Percentiles rank a stretch among this genome's conserved stretches.
These are phyloP conservation scores for Cepaea hortensis DNA, from an alignment of 2,888 invertebrate genomes.

Conservation along the genomic window DNA sequence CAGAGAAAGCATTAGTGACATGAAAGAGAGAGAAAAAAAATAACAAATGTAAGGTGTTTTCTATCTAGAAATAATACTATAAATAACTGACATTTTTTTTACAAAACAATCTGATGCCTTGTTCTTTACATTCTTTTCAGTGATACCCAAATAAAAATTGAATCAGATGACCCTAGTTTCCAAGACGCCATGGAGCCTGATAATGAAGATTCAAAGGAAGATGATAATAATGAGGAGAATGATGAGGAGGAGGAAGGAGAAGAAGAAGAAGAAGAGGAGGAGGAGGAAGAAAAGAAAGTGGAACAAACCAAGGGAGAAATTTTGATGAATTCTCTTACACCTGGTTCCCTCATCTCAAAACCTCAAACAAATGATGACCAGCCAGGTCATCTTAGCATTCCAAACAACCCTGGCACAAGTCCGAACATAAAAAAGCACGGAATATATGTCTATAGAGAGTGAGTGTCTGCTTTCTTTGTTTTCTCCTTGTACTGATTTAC, in stretches of 20 bases:
- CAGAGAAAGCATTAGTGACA: too few species aligned
- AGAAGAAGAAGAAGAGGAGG: slow-evolving; percentile 43
- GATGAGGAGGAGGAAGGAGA: slow-evolving; percentile 43
- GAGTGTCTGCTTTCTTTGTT: slow-evolving; percentile 53
- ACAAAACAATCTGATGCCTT: too few species aligned
- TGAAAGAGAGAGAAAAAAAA: too few species aligned
- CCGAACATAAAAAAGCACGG: slow-evolving; percentile 66
- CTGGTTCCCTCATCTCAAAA: slow-evolving; percentile 31
- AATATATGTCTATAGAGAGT: slow-evolving; percentile 74
- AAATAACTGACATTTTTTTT: too few species aligned
- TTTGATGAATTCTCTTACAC: slow-evolving; percentile 48
- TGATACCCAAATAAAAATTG: slow-evolving; percentile 36
- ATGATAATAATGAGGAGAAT: slow-evolving; percentile 31
- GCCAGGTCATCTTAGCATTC: slow-evolving; percentile 54
- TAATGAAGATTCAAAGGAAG: slow-evolving; percentile 69
- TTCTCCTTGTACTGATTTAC: not conserved
- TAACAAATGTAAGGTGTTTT: too few species aligned
- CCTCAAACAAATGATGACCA: slow-evolving; percentile 32
- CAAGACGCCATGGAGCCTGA: slow-evolving; percentile 45
- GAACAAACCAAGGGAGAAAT: slow-evolving; percentile 39
- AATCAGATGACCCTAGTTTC: slow-evolving; percentile 36
- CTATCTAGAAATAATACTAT: too few species aligned
- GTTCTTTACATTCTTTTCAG: not conserved
- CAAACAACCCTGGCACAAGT: slow-evolving; percentile 50
- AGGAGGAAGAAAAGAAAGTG: slow-evolving; percentile 38